These are phyloP conservation scores for Drosophila meridionalis DNA, from an alignment of 2,888 invertebrate genomes.

Conservation along the genomic window DNA sequence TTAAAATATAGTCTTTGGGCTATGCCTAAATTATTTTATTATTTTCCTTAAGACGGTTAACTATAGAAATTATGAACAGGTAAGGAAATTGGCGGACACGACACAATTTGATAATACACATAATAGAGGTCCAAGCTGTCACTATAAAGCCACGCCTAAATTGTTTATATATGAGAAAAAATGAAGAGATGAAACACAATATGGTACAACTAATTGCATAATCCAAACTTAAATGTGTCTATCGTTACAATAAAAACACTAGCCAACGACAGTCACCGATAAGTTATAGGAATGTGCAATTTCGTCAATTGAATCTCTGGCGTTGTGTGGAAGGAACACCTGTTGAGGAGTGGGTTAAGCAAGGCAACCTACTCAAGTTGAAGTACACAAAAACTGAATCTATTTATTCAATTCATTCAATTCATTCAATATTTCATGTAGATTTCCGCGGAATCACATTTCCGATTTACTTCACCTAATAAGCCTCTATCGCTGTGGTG, in stretches of 20 bases:
- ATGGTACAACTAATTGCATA: slow-evolving; percentile 70
- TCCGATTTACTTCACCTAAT: slow-evolving; percentile 82
- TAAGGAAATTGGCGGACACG: background rate
- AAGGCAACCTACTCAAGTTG: slow-evolving; percentile 72
- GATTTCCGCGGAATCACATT: slow-evolving; percentile 48
- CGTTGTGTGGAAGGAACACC: slow-evolving; percentile 81
- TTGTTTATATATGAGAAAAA: background rate
- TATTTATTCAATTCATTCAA: background rate
- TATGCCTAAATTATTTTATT: background rate
- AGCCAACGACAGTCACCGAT: slow-evolving; percentile 41
- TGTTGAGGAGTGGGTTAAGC: slow-evolving; percentile 77
- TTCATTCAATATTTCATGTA: slow-evolving; percentile 8
- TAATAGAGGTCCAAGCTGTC: background rate
- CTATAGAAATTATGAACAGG: background rate
- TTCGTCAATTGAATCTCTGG: slow-evolving; percentile 82
- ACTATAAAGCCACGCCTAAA: too few species aligned
- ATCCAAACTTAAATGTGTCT: slow-evolving; percentile 76
- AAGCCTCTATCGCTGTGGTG: slow-evolving; percentile 90
- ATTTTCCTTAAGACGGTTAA: too few species aligned
- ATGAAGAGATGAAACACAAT: slow-evolving; percentile 14
- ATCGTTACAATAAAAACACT: slow-evolving; percentile 48
- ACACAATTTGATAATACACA: background rate
- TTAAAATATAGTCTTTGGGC: background rate
- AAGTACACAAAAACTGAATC: slow-evolving; percentile 47
- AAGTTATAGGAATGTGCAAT: slow-evolving; percentile 79